phyloP scores from a whole-genome alignment of 2,888 invertebrate genomes.

The Bellardia pandia region DNA sequence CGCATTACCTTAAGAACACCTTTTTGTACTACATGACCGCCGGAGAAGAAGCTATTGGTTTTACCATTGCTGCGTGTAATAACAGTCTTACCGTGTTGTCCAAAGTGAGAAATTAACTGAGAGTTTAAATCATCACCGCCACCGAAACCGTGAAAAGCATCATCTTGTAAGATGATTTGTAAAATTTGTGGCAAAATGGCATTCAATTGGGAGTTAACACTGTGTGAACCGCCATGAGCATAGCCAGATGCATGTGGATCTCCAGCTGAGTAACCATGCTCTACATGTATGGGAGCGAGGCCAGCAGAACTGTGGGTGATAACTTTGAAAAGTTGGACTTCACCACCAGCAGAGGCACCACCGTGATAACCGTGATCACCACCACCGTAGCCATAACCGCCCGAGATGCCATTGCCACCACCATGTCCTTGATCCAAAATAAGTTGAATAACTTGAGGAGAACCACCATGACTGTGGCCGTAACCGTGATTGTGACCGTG shows the following conservation, averaged over 20 bases:
- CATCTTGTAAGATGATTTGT: constrained; percentile 78
- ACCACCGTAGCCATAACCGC: constrained; percentile 40
- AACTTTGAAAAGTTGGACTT: constrained; percentile 76
- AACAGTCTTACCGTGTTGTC: constrained; percentile 76
- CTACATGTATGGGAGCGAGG: constrained; percentile 33
- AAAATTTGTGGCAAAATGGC: constrained; percentile 80
- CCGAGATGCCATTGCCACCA: constrained; percentile 14
- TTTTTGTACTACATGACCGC: constrained; percentile 80
- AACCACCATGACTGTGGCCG: constrained; percentile 44
- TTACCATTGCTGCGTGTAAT: constrained; percentile 76
- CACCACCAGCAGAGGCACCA: constrained; percentile 58
- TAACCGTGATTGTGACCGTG: neutral
- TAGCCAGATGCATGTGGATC: constrained; percentile 53
- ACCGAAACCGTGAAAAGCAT: constrained; percentile 64
- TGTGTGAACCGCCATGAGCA: constrained; percentile 65
- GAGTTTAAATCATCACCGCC: constrained; percentile 54
- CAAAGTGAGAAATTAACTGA: constrained; percentile 78
- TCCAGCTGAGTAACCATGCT: constrained; percentile 73
- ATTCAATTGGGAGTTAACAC: constrained; percentile 74
- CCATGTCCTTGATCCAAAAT: constrained; percentile 60
- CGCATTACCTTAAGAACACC: constrained; percentile 78
- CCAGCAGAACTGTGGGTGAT: constrained; percentile 74
- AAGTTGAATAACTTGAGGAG: constrained; percentile 65
- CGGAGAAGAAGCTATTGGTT: constrained; percentile 74
- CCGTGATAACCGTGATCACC: constrained; percentile 39